Percentiles rank a stretch among this genome's conserved stretches.
These are phyloP conservation scores for Cyprinodon tularosa DNA, from an alignment of 2,113 vertebrate species.

Conservation along the genomic window DNA sequence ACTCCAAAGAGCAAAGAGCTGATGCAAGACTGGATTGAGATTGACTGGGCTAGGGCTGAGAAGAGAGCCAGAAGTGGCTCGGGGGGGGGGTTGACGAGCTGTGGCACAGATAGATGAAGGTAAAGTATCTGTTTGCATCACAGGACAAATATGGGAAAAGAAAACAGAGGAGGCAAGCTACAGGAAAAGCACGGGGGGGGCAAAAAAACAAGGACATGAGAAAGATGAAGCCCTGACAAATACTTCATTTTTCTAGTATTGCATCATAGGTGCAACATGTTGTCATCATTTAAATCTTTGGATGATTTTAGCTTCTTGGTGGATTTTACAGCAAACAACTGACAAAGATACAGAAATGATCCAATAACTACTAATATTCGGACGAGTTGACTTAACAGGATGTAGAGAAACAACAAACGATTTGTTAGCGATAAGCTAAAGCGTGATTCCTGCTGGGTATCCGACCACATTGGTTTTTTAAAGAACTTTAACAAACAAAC, in stretches of 20 bases:
- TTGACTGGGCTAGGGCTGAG: conserved; percentile 47
- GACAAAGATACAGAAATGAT: too few species aligned
- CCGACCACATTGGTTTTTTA: too few species aligned
- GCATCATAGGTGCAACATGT: not conserved
- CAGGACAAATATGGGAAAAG: conserved; percentile 19
- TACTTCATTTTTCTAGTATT: not conserved
- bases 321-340: too few species aligned
- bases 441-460: too few species aligned
- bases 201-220: not conserved
- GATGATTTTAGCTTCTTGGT: too few species aligned
- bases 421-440: too few species aligned
- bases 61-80: conserved; percentile 47
- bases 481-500: too few species aligned
- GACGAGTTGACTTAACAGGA: too few species aligned
- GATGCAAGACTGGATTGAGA: conserved; percentile 67
- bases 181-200: not conserved
- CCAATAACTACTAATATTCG: too few species aligned
- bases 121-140: conserved; percentile 11
- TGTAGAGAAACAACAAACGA: too few species aligned
- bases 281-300: not conserved
- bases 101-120: conserved; percentile 39
- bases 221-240: not conserved
- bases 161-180: conserved; percentile 8
- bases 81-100: conserved; percentile 37
- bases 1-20: conserved; percentile 63